These are phyloP conservation scores for Mesochorus sp. DNA, from an alignment of 2,888 invertebrate species.

Conservation along the genomic window DNA sequence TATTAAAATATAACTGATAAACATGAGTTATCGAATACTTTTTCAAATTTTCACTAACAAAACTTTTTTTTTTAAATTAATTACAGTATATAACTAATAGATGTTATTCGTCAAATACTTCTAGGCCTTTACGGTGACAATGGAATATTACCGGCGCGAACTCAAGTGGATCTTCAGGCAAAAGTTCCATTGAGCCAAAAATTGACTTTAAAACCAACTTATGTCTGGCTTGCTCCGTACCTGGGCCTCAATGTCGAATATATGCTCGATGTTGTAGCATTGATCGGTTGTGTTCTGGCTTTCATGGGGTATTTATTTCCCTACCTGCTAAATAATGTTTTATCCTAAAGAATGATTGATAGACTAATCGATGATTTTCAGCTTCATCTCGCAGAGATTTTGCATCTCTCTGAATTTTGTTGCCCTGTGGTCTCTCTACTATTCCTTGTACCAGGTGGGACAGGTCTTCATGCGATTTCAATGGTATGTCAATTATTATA, in stretches of 20 bases:
- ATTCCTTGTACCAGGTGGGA: slow-evolving; percentile 89
- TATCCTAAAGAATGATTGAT: no score
- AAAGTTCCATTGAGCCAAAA: slow-evolving; percentile 83
- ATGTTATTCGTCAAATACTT: slow-evolving; percentile 61
- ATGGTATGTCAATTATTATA: slow-evolving; percentile 84
- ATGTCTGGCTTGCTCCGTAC: slow-evolving; percentile 87
- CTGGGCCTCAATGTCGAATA: slow-evolving; percentile 86
- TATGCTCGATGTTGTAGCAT: slow-evolving; percentile 87
- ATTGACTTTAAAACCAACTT: slow-evolving; percentile 86
- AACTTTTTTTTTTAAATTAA: neutral
- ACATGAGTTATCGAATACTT: no score
- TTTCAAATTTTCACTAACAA: no score
- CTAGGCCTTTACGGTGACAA: slow-evolving; percentile 89
- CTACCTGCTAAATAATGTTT: no score
- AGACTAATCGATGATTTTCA: slow-evolving; percentile 75
- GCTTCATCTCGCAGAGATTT: slow-evolving; percentile 85
- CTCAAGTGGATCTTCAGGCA: slow-evolving; percentile 80
- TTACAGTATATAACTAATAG: neutral
- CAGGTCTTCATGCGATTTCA: slow-evolving; percentile 89
- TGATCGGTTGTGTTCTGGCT: slow-evolving; percentile 86
- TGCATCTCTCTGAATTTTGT: slow-evolving; percentile 86
- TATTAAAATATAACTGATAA: no score
- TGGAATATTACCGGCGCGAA: slow-evolving; percentile 87
- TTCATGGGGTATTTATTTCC: slow-evolving; percentile 88
- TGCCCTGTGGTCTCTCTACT: slow-evolving; percentile 87